Evolutionary conservation across 2,888 invertebrate species (phyloP), one percentile per base, ranked within the genome.

Genomic region (Tetrapedia diversipes): DNA sequence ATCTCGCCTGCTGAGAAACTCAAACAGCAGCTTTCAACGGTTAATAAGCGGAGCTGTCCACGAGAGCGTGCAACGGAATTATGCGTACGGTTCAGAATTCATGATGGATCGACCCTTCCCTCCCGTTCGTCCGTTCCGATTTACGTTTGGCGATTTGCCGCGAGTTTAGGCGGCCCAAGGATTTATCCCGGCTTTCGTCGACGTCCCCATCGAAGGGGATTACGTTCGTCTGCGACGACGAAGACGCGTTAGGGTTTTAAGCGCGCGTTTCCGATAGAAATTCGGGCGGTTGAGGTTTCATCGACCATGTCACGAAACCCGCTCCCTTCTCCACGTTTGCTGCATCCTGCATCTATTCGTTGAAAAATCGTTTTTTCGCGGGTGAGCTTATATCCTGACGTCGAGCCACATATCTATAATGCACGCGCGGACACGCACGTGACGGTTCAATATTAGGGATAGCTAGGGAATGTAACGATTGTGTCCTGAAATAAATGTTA

Each of bases 201-300:
- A 10, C 60, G 69, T 43, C 43, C 22, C 41, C 49, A 61, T 54
- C 49, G 64, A 16, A 59, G 43, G 39, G 51, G 61, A 75, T 77
- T 69, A 66, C 64, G 47, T n/a, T 47, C 57, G 68, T 49, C 57
- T 43, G 43, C 41, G 16, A 0, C 53, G 27, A 2, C 45, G 6
- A 49, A 61, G 37, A 61, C 63, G 51, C 43, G 39, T 19, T 43
- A 14, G 24, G 16, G 47, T 53, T 59, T 71, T 43, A 63, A 70
- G 59, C 54, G 37, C 27, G 45, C 45, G 45, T 41, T 19, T 53
- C 37, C 47, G 24, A 63, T 73, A 63, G 61, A 60, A 69, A 67
- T 76, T 61, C 70, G 59, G 68, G 83, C 91, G 90, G 91, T 90
- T 88, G 88, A 89, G 90, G 88, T 91, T 90, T 90, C 89, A 87